Evolutionary conservation across 2,113 vertebrate genomes (phyloP).

Genomic region (Pardalotus punctatus): DNA sequence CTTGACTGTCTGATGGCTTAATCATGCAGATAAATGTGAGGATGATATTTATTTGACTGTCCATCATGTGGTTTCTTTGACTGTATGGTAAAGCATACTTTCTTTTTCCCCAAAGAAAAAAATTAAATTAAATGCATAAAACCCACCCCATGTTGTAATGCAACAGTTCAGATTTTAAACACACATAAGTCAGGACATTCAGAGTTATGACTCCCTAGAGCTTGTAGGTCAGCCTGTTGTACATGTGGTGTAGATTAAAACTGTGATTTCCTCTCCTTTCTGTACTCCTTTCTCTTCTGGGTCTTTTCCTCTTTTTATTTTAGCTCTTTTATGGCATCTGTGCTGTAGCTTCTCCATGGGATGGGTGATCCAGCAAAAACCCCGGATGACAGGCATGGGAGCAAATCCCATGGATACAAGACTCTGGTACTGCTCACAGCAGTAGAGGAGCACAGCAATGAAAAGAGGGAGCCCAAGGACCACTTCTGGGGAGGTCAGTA

Average conservation of each 20-base stretch:
- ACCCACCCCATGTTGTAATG: constrained; percentile 15
- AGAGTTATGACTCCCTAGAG: constrained; percentile 58
- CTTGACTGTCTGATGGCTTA: constrained; percentile 44
- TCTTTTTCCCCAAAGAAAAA: constrained; percentile 28
- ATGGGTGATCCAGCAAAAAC: not conserved
- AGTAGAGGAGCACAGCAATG: not conserved
- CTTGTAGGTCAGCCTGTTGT: constrained; percentile 37
- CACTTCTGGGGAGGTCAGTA: not conserved
- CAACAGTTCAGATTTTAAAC: constrained; percentile 59
- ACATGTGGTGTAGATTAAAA: constrained; percentile 67
- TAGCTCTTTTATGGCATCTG: not conserved
- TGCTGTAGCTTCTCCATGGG: not conserved
- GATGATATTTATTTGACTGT: constrained; percentile 51
- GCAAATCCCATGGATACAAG: not conserved
- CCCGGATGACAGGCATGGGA: not conserved
- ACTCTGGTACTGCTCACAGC: fast-evolving
- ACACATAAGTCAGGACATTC: constrained; percentile 52
- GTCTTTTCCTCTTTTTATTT: not conserved
- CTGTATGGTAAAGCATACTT: not conserved
- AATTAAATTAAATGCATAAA: constrained; percentile 32
- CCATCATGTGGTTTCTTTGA: constrained; percentile 16
- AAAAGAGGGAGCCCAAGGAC: not conserved
- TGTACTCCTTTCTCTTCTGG: not conserved
- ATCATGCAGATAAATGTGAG: constrained; percentile 46
- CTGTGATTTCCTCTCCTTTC: constrained; percentile 39